These are phyloP conservation scores for Caretta caretta DNA, from an alignment of 2,113 vertebrate species.

Conservation along the genomic window DNA sequence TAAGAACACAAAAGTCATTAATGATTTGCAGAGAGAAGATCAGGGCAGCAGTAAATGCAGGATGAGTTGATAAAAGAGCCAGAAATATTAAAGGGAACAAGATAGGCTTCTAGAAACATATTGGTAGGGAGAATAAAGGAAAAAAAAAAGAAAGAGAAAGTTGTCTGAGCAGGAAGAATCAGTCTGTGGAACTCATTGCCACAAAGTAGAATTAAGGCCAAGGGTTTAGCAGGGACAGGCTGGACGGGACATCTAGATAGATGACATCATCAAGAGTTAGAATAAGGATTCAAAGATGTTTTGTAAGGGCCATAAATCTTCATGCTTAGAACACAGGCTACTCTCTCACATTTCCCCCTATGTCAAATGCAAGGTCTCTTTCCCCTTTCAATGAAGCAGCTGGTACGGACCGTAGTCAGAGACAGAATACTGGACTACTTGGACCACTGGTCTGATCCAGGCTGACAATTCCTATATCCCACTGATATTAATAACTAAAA, in stretches of 20 bases:
- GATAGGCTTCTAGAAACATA: neutral
- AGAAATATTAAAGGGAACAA: neutral
- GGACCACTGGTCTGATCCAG: neutral
- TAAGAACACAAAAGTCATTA: neutral
- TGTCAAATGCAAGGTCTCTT: neutral
- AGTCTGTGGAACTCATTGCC: neutral
- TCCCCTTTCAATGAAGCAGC: neutral
- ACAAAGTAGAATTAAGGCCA: neutral
- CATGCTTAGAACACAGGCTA: neutral
- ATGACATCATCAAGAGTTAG: neutral
- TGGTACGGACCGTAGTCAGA: neutral
- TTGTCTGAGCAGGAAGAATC: neutral
- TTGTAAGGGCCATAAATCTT: neutral
- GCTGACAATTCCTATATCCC: neutral
- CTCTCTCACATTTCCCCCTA: neutral
- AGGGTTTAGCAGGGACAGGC: neutral
- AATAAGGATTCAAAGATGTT: neutral
- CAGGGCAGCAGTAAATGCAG: neutral
- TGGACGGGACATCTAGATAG: neutral
- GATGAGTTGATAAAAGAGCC: neutral
- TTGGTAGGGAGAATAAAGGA: neutral
- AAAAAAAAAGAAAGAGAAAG: neutral
- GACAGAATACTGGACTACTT: neutral
- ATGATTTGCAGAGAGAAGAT: neutral
- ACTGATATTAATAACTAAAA: neutral